phyloP scores from a whole-genome alignment of 2,113 vertebrate species.

The Ictalurus punctatus region DNA sequence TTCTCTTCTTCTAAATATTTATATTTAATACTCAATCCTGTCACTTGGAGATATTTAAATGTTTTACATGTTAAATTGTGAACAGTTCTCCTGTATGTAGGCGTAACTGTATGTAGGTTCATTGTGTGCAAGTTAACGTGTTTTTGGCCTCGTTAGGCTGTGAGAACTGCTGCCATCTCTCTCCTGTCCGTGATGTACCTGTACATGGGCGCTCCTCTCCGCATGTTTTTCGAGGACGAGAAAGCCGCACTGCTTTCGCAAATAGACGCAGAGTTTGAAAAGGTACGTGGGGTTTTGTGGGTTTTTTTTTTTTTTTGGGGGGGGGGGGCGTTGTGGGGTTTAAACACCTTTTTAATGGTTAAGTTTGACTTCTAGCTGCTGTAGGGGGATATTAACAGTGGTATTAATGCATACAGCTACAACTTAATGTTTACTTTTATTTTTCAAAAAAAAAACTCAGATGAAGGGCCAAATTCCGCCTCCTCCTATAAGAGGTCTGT shows the following conservation, averaged over 20 bases:
- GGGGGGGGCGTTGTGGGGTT: too few species aligned
- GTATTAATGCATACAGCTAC: background rate
- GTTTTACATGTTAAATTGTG: background rate
- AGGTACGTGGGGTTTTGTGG: slow-evolving; percentile 70
- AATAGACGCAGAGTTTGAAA: slow-evolving; percentile 95
- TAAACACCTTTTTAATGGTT: background rate
- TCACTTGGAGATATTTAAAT: background rate
- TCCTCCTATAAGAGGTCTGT: slow-evolving; percentile 76
- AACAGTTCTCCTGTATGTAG: background rate
- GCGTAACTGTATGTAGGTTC: background rate
- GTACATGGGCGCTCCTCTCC: slow-evolving; percentile 91
- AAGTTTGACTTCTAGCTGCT: background rate
- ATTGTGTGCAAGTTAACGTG: background rate
- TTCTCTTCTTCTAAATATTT: background rate
- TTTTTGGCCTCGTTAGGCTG: slow-evolving; percentile 69
- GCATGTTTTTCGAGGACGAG: slow-evolving; percentile 98
- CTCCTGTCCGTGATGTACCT: slow-evolving; percentile 93
- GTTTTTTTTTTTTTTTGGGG: background rate
- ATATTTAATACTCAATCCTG: too few species aligned
- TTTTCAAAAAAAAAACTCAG: slow-evolving; percentile 63
- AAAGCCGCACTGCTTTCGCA: slow-evolving; percentile 93
- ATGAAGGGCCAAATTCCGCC: slow-evolving; percentile 91
- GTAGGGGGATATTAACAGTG: background rate
- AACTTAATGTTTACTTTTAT: background rate
- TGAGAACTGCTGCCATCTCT: slow-evolving; percentile 89